Evolutionary conservation across 2,888 invertebrate species (phyloP).

Genomic region (Archips xylosteana): DNA sequence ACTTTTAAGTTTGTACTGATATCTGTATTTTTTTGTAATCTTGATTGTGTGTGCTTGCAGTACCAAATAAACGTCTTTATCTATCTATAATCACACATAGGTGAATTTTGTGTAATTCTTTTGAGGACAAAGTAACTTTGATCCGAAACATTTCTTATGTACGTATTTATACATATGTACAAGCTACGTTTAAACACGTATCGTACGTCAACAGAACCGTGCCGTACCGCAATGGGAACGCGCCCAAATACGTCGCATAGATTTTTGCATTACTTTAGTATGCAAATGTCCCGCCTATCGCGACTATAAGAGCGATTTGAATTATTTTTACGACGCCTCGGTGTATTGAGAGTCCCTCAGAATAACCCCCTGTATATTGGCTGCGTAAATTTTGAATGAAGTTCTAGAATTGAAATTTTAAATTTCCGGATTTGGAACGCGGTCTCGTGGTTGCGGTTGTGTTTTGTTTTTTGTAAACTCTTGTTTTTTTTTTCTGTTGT

Average conservation of each 20-base stretch:
- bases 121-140: too few relatives aligned
- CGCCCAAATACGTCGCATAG: conserved; percentile 75
- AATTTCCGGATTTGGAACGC: conserved; percentile 53
- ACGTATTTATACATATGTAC: too few relatives aligned
- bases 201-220: background rate
- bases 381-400: conserved; percentile 77
- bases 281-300: conserved; percentile 83
- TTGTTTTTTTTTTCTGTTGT: background rate
- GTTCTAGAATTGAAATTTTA: conserved; percentile 56
- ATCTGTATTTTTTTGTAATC: too few relatives aligned
- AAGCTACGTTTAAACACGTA: background rate
- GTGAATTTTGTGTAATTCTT: too few relatives aligned
- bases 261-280: conserved; percentile 86
- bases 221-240: conserved; percentile 61
- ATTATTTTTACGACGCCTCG: conserved; percentile 85
- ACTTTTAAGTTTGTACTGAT: too few relatives aligned
- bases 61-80: too few relatives aligned
- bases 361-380: conserved; percentile 69
- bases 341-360: conserved; percentile 81
- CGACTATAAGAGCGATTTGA: conserved; percentile 85
- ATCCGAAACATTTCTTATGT: too few relatives aligned
- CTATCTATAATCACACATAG: too few relatives aligned
- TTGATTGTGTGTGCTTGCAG: too few relatives aligned
- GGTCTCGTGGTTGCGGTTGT: conserved; percentile 30
- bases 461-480: conserved; percentile 25